These are phyloP conservation scores for Ciconia stormi DNA, from an alignment of 2,113 vertebrate species.

Conservation along the genomic window DNA sequence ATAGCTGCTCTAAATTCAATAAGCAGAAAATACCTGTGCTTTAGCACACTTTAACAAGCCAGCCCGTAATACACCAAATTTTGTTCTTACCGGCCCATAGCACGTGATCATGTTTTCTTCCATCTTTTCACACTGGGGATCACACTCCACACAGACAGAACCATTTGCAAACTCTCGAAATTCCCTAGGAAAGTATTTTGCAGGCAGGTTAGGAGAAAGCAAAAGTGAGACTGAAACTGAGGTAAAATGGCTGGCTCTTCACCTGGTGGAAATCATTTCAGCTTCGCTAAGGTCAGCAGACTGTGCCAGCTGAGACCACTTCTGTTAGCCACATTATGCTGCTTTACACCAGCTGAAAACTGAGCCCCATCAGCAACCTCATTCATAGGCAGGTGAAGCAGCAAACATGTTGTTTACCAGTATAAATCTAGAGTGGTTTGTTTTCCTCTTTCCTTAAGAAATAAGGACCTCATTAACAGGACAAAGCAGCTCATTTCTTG, in stretches of 20 bases:
- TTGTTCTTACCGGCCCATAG: slow-evolving; percentile 85
- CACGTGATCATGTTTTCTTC: slow-evolving; percentile 86
- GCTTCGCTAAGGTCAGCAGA: neutral
- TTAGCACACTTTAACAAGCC: neutral
- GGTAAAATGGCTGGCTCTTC: neutral
- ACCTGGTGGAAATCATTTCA: neutral
- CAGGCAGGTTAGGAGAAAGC: neutral
- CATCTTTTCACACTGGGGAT: slow-evolving; percentile 92
- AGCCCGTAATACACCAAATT: fast-evolving
- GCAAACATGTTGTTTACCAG: neutral
- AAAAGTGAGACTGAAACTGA: neutral
- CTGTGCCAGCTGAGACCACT: neutral
- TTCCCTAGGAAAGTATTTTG: slow-evolving; percentile 79
- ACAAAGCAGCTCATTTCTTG: neutral
- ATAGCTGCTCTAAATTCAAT: neutral
- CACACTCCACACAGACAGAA: slow-evolving; percentile 90
- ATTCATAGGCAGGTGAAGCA: neutral
- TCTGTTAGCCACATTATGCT: neutral
- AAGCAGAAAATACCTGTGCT: neutral
- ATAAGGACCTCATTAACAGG: neutral
- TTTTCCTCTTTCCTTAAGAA: neutral
- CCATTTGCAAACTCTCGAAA: slow-evolving; percentile 91
- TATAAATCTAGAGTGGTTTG: neutral
- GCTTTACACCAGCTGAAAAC: neutral
- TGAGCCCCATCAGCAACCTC: neutral